Conservation (phyloP, 2,888 invertebrate genomes). For the Eubasilissa splendida region DNA sequence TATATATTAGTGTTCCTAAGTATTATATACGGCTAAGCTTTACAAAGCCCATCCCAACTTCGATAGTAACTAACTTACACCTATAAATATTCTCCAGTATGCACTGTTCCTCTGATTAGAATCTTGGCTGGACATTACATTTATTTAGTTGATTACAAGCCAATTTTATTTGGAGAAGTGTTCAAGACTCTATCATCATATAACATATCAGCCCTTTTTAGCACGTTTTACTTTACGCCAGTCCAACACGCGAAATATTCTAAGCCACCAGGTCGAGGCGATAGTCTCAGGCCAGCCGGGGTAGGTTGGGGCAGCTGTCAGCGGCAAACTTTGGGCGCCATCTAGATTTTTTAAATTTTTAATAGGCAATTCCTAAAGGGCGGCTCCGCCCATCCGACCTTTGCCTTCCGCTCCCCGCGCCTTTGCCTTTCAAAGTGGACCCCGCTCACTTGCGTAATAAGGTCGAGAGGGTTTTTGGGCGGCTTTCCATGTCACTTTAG, state of each 20-base stretch:
- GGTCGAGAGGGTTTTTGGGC: constrained; percentile 29
- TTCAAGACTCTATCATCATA: too few relatives aligned
- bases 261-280: constrained; percentile 17
- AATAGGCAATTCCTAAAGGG: constrained; percentile 59
- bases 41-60: too few relatives aligned
- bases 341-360: constrained; percentile 56
- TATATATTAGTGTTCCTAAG: too few relatives aligned
- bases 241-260: not conserved
- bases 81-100: too few relatives aligned
- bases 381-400: constrained; percentile 45
- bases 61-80: too few relatives aligned
- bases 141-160: too few relatives aligned
- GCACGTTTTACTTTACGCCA: not conserved
- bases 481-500: constrained; percentile 19
- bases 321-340: constrained; percentile 53
- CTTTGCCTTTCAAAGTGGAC: constrained; percentile 40
- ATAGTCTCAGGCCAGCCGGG: constrained; percentile 45
- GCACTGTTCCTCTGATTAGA: too few relatives aligned
- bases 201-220: too few relatives aligned
- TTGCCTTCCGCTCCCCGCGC: constrained; percentile 45
- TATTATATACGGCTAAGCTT: too few relatives aligned
- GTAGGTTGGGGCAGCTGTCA: constrained; percentile 51
- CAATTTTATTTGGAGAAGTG: too few relatives aligned
- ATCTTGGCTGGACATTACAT: too few relatives aligned
- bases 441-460: constrained; percentile 41